A percentile compares a stretch with the other conserved stretches of the same genome.
Evolutionary conservation across 2,888 invertebrate genomes (phyloP).

Genomic region (Nephrotoma guestfalica): DNA sequence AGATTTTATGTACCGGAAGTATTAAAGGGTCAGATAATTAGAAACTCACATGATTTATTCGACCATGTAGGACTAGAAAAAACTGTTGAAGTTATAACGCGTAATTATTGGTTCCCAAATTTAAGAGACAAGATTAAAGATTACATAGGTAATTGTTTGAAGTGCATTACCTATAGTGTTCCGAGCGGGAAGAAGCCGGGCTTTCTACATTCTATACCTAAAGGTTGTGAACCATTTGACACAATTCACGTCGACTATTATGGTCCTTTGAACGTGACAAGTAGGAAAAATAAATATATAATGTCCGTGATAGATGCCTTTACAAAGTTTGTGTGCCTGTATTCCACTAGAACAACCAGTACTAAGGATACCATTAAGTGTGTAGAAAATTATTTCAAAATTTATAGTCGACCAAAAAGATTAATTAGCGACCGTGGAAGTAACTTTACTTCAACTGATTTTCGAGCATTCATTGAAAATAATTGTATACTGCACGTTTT

Average conservation of each 20-base stretch:
- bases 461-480: not conserved
- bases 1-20: constrained; percentile 6
- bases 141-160: constrained; percentile 3
- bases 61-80: constrained; percentile 4
- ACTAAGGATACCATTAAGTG: constrained; percentile 3
- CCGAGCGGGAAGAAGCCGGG: constrained; percentile 1
- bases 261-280: constrained; percentile 8
- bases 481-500: constrained; percentile 9
- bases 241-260: constrained; percentile 3
- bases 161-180: not conserved
- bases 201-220: not conserved
- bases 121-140: not conserved
- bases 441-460: constrained; percentile 6
- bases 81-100: not conserved
- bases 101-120: too few relatives aligned
- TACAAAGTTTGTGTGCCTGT: constrained; percentile 7
- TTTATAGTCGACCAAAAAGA: constrained; percentile 6
- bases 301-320: constrained; percentile 4
- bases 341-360: constrained; percentile 7
- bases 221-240: constrained; percentile 2
- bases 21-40: not conserved
- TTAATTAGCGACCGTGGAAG: too few relatives aligned
- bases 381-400: constrained; percentile 5
- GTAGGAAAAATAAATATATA: constrained; percentile 7
- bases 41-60: constrained; percentile 3